These are phyloP conservation scores for Asbolus verrucosus DNA, from an alignment of 1,140 invertebrate species.

Conservation along the genomic window DNA sequence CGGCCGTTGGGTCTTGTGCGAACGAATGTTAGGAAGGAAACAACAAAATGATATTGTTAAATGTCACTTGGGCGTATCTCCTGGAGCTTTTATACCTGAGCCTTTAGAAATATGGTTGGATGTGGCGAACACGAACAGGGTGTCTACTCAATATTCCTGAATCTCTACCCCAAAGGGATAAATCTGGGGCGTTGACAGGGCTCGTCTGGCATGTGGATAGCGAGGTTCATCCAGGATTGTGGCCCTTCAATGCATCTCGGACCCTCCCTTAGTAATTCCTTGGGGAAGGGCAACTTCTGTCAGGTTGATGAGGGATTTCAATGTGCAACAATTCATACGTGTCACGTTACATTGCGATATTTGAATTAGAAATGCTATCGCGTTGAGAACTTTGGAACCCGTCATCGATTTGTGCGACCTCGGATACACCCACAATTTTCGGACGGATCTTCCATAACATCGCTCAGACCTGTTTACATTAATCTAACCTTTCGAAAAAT, in stretches of 20 bases:
- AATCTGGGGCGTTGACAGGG: slow-evolving; percentile 46
- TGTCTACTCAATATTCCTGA: slow-evolving; percentile 48
- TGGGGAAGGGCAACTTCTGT: slow-evolving; percentile 42
- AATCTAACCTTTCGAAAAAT: neutral
- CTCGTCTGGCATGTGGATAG: slow-evolving; percentile 41
- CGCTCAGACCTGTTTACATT: neutral
- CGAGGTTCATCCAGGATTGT: slow-evolving; percentile 43
- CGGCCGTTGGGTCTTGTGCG: too few species aligned
- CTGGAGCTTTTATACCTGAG: slow-evolving; percentile 10
- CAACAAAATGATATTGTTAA: slow-evolving; percentile 12
- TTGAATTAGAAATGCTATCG: slow-evolving; percentile 15
- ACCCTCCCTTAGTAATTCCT: slow-evolving; percentile 9
- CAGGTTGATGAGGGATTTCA: slow-evolving; percentile 50
- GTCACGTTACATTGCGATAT: slow-evolving; percentile 38
- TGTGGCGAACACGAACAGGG: slow-evolving; percentile 20
- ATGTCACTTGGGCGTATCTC: slow-evolving; percentile 3
- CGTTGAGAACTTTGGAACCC: too few species aligned
- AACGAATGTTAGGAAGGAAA: too few species aligned
- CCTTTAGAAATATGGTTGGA: slow-evolving; percentile 14
- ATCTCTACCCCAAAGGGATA: slow-evolving; percentile 39
- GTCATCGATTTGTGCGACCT: neutral
- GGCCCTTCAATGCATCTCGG: slow-evolving; percentile 36
- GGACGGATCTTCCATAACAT: neutral
- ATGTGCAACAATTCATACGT: slow-evolving; percentile 48
- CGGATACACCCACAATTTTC: too few species aligned